Evolutionary conservation across 2,797 vertebrate genomes (phyloP).

Genomic region (Eptatretus atami): DNA sequence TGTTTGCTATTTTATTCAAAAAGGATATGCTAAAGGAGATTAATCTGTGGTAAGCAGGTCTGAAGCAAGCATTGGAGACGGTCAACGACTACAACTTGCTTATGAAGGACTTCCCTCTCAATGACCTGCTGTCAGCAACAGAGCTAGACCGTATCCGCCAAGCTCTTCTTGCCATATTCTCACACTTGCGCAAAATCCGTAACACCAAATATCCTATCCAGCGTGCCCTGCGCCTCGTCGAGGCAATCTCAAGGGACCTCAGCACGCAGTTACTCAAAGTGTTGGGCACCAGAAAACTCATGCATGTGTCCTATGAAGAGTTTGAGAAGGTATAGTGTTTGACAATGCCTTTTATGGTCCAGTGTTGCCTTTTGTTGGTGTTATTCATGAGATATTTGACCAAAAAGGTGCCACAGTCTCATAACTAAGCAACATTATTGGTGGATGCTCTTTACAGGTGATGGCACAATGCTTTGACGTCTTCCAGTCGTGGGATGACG

Average conservation of each 20-base stretch:
- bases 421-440: too few relatives aligned
- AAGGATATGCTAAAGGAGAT: too few relatives aligned
- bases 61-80: constrained; percentile 86
- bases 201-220: constrained; percentile 98
- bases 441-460: constrained; percentile 21
- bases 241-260: constrained; percentile 83
- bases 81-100: constrained; percentile 96
- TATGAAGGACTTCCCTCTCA: constrained; percentile 95
- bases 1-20: neutral
- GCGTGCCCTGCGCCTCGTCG: constrained; percentile 61
- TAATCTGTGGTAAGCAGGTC: constrained; percentile 18
- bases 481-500: constrained; percentile 96
- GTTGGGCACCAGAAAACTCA: constrained; percentile 70
- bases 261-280: constrained; percentile 88
- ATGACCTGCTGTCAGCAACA: constrained; percentile 71
- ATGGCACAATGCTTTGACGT: constrained; percentile 99
- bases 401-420: too few relatives aligned
- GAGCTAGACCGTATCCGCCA: constrained; percentile 92
- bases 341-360: too few relatives aligned
- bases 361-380: too few relatives aligned
- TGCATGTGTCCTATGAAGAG: constrained; percentile 94
- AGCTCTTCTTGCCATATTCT: constrained; percentile 83
- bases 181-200: constrained; percentile 75
- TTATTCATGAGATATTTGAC: too few relatives aligned
- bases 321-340: constrained; percentile 49